Percentiles rank a stretch among this genome's conserved stretches.
These are phyloP conservation scores for Drosophila rellima DNA, from an alignment of 2,888 invertebrate species.

Conservation along the genomic window DNA sequence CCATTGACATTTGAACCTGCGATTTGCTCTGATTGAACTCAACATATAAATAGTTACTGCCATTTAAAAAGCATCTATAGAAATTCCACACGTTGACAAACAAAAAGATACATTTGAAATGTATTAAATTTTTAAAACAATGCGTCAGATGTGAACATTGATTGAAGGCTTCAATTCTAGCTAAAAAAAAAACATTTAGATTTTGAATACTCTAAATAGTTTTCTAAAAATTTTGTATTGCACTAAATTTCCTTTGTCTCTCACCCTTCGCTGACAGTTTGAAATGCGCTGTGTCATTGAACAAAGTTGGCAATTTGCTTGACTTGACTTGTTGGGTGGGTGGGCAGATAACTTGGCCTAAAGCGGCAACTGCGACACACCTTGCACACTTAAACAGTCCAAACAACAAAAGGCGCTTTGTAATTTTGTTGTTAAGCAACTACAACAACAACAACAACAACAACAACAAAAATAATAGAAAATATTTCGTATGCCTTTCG, in stretches of 20 bases:
- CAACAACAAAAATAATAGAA: constrained; percentile 44
- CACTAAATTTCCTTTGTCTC: neutral
- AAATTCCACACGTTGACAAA: neutral
- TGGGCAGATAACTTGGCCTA: constrained; percentile 55
- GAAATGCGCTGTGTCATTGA: constrained; percentile 36
- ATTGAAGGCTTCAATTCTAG: neutral
- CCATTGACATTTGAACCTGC: constrained; percentile 80
- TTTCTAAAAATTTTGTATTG: too few relatives aligned
- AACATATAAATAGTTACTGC: constrained; percentile 15
- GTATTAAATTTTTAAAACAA: neutral
- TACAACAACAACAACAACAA: constrained; percentile 43
- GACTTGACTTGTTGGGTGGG: constrained; percentile 52
- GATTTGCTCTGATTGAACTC: constrained; percentile 38
- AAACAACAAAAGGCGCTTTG: constrained; percentile 42
- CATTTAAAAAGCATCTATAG: constrained; percentile 12
- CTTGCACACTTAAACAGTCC: constrained; percentile 57
- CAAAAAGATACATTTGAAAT: constrained; percentile 27
- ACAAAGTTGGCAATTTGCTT: constrained; percentile 34
- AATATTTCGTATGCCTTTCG: constrained; percentile 68
- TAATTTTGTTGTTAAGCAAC: constrained; percentile 66
- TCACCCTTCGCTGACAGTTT: constrained; percentile 5
- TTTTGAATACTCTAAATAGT: too few relatives aligned
- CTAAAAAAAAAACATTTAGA: too few relatives aligned
- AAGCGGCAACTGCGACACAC: constrained; percentile 64
- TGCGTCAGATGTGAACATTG: constrained; percentile 20